Evolutionary conservation across 1,140 invertebrate genomes (phyloP).

Genomic region (Apis laboriosa): DNA sequence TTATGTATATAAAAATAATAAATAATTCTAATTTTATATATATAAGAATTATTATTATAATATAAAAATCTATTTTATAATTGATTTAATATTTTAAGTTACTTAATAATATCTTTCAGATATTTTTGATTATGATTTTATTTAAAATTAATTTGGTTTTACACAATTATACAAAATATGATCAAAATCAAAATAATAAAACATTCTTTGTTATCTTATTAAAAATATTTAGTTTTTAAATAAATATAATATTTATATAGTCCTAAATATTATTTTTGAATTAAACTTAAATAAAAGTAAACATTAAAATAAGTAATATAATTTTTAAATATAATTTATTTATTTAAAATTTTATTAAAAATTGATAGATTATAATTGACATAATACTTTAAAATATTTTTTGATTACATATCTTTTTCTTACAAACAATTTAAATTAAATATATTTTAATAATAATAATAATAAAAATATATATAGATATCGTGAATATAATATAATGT

Average conservation of each 20-base stretch:
- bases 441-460: neutral
- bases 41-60: neutral
- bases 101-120: neutral
- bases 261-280: neutral
- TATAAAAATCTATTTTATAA: neutral
- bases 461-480: neutral
- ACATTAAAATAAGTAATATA: neutral
- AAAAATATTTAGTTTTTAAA: neutral
- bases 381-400: neutral
- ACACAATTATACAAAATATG: neutral
- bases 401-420: neutral
- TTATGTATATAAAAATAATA: too few species aligned
- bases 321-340: conserved; percentile 2
- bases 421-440: neutral
- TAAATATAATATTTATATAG: neutral
- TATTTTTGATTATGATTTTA: neutral
- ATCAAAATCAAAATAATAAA: neutral
- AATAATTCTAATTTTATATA: too few species aligned
- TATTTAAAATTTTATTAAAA: neutral
- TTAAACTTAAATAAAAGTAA: neutral
- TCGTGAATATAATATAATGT: too few species aligned
- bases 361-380: neutral
- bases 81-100: conserved; percentile 1
- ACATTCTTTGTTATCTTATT: neutral
- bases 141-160: conserved; percentile 1